Base-by-base conservation (phyloP, 2,797 vertebrate genomes). In the Enteromius viviparus region DNA sequence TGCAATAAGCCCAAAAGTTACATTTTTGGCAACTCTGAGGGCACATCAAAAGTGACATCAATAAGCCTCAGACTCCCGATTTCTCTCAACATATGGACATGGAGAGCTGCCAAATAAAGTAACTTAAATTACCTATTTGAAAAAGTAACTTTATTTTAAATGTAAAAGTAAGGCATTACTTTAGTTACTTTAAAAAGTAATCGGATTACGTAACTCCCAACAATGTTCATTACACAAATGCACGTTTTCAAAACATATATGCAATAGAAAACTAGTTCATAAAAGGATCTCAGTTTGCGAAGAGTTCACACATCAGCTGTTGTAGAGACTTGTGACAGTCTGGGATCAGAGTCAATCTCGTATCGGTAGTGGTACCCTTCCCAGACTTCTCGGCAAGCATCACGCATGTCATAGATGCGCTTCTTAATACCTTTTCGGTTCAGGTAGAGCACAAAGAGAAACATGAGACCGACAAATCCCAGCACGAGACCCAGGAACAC, bases 391-490 rank as follows among this genome's bases (percentile, higher is more conserved):
- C 92, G 91, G 90, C 95, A 95, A 66, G 95, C 92, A 1, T 96
- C 94, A 0, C 94, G 91, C 89, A 93, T 55, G 75, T 95, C 93
- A 0, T 93, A 90, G 85, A 94, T 86, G 37, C 95, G 93, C 76
- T 92, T 94, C 89, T 96, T 95, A 87, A 96, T 96, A 81, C 94
- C 95, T 81, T 91, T 93, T 21, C 94, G 93, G 89, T 96, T 96
- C 23, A 96, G 93, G 85, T 95, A 96, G 15, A 96, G 95, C 14
- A 96, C 95, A 11, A 96, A 94, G 23, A 96, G 93, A 87, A 96
- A 96, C 87, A 95, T 86, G 42, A 95, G 89, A 5, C 95, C 94
- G 0, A 96, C 89, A 55, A 96, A 91, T 51, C 95, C 95, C 64
- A 96, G 89, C 37, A 95, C 94, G 0, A 95, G 86, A 0, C 95